Evolutionary conservation across 2,113 vertebrate species (phyloP).

Genomic region (Marmota monax): DNA sequence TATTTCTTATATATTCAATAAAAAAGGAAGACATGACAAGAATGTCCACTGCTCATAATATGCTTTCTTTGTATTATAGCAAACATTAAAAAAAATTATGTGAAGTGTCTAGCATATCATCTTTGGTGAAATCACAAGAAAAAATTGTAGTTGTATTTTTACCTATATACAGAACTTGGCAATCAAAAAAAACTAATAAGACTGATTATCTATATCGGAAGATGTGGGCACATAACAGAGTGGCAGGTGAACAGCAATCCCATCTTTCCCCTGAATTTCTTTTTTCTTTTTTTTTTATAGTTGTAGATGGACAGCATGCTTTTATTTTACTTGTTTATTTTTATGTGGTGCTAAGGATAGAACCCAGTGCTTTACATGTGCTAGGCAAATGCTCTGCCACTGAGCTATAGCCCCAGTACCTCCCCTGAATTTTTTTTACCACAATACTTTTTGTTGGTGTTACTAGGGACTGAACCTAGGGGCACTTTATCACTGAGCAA

Average conservation of each 20-base stretch:
- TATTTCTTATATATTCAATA: neutral
- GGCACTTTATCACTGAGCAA: too few species aligned
- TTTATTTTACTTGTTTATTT: too few species aligned
- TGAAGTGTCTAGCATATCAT: neutral
- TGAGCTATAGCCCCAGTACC: too few species aligned
- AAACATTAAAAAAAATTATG: neutral
- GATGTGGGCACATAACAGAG: neutral
- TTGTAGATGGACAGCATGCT: too few species aligned
- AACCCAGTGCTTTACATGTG: too few species aligned
- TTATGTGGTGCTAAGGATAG: too few species aligned
- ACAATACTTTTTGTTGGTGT: neutral
- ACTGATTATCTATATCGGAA: neutral
- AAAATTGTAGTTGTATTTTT: neutral
- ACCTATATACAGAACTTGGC: neutral
- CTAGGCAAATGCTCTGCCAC: too few species aligned
- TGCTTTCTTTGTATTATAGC: neutral
- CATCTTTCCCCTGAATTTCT: neutral
- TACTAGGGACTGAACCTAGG: too few species aligned
- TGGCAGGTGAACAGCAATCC: neutral
- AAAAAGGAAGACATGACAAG: neutral
- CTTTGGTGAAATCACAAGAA: neutral
- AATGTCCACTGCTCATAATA: neutral
- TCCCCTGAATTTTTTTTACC: neutral
- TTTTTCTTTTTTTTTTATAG: too few species aligned
- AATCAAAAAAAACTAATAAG: neutral